phyloP scores from a whole-genome alignment of 2,113 vertebrate genomes.

The Ammodramus savannarum region DNA sequence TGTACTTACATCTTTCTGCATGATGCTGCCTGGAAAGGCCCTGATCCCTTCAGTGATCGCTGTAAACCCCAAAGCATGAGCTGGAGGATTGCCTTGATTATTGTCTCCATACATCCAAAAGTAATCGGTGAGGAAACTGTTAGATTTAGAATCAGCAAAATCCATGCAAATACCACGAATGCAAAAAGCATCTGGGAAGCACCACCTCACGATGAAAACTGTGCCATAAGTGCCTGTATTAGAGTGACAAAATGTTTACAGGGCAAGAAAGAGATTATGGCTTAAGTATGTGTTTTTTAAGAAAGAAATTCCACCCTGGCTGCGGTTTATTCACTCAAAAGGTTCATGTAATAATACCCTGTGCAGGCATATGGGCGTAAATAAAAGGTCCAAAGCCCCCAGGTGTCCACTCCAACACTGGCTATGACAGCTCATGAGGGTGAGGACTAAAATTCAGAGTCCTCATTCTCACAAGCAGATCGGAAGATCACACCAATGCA shows the following conservation, averaged over 20 bases:
- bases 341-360: background rate
- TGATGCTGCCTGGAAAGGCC: background rate
- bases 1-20: background rate
- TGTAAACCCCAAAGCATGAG: background rate
- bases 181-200: background rate
- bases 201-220: background rate
- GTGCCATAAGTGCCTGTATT: background rate
- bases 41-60: background rate
- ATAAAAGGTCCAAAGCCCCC: background rate
- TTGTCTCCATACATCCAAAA: background rate
- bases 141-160: background rate
- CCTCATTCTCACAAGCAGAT: background rate
- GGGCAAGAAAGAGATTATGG: background rate
- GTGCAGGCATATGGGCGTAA: background rate
- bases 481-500: background rate
- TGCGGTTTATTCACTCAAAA: background rate
- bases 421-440: background rate
- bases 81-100: background rate
- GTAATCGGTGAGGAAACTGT: background rate
- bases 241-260: background rate
- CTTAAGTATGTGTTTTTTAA: background rate
- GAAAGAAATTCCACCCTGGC: background rate
- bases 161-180: background rate
- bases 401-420: background rate
- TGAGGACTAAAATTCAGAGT: background rate